Evolutionary conservation across 2,113 vertebrate species (phyloP), one percentile per base, ranked within the genome.

Genomic region (Semnornis frantzii): DNA sequence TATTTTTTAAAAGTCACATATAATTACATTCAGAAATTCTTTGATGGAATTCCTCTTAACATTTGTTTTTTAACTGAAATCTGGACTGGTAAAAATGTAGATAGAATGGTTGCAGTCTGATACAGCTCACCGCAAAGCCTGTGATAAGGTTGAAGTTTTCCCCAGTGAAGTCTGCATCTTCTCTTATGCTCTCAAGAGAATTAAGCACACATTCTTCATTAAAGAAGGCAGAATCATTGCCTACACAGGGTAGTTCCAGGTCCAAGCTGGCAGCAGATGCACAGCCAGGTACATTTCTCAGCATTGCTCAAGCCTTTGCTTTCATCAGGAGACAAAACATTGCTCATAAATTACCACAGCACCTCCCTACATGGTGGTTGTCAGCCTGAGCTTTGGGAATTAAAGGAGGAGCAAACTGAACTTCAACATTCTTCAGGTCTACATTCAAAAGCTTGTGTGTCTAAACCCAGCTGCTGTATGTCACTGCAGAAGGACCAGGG

Each of bases 1-100:
- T 88, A 85, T 81, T 97, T 97, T 96, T 95, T 8, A 69, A 90
- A 89, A 85, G 74, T 91, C 75, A 94, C 34, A 95, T 78, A 91
- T 69, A 94, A 93, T 97, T 97, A 97, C 96, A 97, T 97, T 98
- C 95, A 97, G 78, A 96, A 92, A 59, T 89, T 84, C 10, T 88
- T 92, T 64, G 46, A 94, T 72, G 54, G 79, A 89, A 42, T 87
- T 92, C 30, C 27, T 18, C 25, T 86, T 86, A 44, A 42, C 6
- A 23, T 72, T 34, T 84, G 8, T 48, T 88, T 88, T 69, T 85
- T 46, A 52, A 52, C 85, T 90, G 90, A 94, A 88, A 89, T 96
- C 90, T 96, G 96, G 92, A 94, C 86, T 92, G 70, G 75, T 90
- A 92, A 95, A 90, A 97, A 94, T 81, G 86, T n/a, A 92, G 82